These are phyloP conservation scores for Galendromus occidentalis DNA, from an alignment of 1,140 invertebrate genomes.

Conservation along the genomic window DNA sequence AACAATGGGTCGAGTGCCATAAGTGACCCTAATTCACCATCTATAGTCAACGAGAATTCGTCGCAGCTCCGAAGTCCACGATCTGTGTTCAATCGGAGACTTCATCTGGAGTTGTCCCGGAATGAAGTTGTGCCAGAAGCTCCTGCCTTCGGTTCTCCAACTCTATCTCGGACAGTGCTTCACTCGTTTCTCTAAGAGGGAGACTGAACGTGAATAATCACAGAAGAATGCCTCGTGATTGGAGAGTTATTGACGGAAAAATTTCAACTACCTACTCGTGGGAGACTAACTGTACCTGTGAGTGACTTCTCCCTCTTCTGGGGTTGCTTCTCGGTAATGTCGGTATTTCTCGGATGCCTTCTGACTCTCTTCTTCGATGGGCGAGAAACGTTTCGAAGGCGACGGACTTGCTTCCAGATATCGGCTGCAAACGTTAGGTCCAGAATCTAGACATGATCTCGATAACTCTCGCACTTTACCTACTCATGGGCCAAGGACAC, in stretches of 20 bases:
- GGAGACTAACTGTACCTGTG: background rate
- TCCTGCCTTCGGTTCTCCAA: background rate
- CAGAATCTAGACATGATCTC: too few species aligned
- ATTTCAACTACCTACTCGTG: too few species aligned
- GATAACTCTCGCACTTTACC: too few species aligned
- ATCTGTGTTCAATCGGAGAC: background rate
- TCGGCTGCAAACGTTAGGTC: background rate
- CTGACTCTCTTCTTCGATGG: background rate
- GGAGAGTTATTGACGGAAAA: too few species aligned
- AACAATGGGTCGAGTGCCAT: too few species aligned
- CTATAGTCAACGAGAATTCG: too few species aligned
- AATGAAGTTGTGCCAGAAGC: background rate
- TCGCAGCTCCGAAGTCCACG: too few species aligned
- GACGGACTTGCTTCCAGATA: slow-evolving; percentile 3
- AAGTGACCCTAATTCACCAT: too few species aligned
- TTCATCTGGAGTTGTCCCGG: background rate
- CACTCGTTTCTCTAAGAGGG: background rate
- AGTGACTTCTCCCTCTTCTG: background rate
- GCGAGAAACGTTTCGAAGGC: slow-evolving; percentile 4
- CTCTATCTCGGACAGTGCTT: slow-evolving; percentile 4
- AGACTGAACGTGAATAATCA: background rate
- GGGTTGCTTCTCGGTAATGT: background rate
- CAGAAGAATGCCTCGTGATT: too few species aligned
- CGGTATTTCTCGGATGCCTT: slow-evolving; percentile 1
- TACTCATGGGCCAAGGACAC: too few species aligned